phyloP scores from a whole-genome alignment of 2,113 vertebrate genomes.

The Muntiacus muntjak region DNA sequence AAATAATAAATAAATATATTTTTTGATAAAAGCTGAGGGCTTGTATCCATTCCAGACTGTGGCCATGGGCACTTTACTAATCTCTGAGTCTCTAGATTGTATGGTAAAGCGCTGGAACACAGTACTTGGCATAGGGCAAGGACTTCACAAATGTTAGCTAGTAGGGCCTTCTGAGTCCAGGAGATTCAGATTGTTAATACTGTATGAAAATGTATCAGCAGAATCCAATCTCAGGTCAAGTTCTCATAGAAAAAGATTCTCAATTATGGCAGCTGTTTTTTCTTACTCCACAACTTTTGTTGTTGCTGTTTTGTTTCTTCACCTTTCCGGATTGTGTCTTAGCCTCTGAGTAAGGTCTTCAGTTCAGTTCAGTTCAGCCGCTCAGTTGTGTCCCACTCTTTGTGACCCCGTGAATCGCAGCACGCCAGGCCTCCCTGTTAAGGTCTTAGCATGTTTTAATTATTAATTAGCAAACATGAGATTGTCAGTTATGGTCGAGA shows the following conservation, averaged over 20 bases:
- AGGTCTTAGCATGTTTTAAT: not conserved
- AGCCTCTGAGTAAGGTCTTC: not conserved
- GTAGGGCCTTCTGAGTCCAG: not conserved
- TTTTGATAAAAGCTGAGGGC: not conserved
- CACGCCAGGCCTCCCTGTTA: too few species aligned
- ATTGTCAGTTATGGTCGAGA: not conserved
- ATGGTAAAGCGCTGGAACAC: not conserved
- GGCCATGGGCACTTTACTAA: not conserved
- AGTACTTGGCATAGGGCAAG: not conserved
- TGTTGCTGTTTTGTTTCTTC: not conserved
- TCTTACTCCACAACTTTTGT: not conserved
- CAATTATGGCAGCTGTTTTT: not conserved
- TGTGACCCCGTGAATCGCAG: too few species aligned
- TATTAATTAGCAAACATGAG: slow-evolving; percentile 31
- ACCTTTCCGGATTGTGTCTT: not conserved
- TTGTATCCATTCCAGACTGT: not conserved
- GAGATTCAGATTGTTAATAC: not conserved
- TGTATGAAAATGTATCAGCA: not conserved
- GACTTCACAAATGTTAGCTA: not conserved
- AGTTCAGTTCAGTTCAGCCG: too few species aligned
- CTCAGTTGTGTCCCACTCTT: too few species aligned
- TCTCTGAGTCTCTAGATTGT: not conserved
- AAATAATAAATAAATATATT: not conserved
- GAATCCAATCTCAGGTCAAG: not conserved
- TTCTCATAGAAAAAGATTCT: not conserved